phyloP scores from a whole-genome alignment of 2,888 invertebrate species.

The Ochropleura plecta region DNA sequence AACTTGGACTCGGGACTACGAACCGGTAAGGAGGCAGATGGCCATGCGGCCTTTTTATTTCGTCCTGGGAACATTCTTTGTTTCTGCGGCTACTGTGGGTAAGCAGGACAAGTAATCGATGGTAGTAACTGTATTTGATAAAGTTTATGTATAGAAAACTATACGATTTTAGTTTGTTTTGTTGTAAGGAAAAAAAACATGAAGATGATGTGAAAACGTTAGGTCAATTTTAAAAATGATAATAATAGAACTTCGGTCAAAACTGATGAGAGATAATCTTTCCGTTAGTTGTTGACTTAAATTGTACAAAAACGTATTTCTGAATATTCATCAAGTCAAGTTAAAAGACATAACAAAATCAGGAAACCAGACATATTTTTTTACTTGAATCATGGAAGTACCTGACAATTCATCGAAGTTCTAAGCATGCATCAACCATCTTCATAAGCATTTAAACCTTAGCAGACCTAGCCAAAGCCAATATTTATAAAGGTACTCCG shows the following conservation, averaged over 20 bases:
- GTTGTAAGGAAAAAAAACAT: too few relatives aligned
- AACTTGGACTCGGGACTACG: slow-evolving; percentile 66
- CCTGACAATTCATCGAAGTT: background rate
- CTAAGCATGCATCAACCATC: background rate
- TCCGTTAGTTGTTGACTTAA: background rate
- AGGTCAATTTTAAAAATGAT: background rate
- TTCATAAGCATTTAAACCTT: slow-evolving; percentile 1
- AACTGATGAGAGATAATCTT: background rate
- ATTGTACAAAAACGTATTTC: background rate
- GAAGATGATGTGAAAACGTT: background rate
- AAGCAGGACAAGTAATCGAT: slow-evolving; percentile 3
- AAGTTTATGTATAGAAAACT: background rate
- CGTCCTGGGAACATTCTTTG: slow-evolving; percentile 83
- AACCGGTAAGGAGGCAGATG: slow-evolving; percentile 87
- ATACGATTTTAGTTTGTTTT: background rate
- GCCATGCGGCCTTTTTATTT: slow-evolving; percentile 78
- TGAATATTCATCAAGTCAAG: background rate
- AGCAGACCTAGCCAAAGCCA: slow-evolving; percentile 12
- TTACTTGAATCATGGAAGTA: background rate
- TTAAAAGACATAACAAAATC: background rate
- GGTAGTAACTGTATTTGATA: slow-evolving; percentile 34
- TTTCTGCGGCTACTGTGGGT: slow-evolving; percentile 34
- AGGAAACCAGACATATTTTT: background rate
- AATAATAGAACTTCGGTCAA: background rate
- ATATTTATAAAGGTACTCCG: slow-evolving; percentile 54